Evolutionary conservation across 2,797 vertebrate genomes (phyloP).

Genomic region (Liasis olivaceus): DNA sequence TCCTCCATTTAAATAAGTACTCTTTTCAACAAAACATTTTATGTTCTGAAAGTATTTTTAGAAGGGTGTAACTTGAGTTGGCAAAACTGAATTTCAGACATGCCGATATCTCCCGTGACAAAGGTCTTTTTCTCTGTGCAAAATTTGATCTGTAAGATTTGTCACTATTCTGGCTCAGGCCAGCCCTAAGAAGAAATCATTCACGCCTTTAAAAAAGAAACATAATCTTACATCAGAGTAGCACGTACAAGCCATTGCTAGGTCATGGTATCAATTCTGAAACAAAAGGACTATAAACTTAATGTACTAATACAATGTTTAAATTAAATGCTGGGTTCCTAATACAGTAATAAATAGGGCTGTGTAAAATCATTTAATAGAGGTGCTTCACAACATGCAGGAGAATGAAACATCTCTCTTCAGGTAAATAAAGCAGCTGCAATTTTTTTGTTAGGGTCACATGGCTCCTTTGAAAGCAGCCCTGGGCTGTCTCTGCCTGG

Average conservation of each 20-base stretch:
- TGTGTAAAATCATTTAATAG: too few relatives aligned
- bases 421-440: too few relatives aligned
- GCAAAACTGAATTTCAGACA: conserved; percentile 30
- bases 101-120: conserved; percentile 24
- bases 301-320: not conserved
- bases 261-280: conserved; percentile 13
- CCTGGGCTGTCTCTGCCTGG: too few relatives aligned
- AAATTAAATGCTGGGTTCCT: not conserved
- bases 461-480: too few relatives aligned
- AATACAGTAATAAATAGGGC: not conserved
- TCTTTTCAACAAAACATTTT: conserved; percentile 5
- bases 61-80: conserved; percentile 28
- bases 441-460: too few relatives aligned
- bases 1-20: not conserved
- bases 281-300: conserved; percentile 24
- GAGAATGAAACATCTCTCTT: too few relatives aligned
- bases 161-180: not conserved
- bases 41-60: conserved; percentile 38
- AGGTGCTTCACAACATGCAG: too few relatives aligned
- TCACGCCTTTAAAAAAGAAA: conserved; percentile 5
- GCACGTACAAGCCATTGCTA: not conserved
- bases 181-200: conserved; percentile 21
- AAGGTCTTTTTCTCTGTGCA: conserved; percentile 15
- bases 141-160: conserved; percentile 23
- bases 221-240: conserved; percentile 16